These are phyloP conservation scores for Melanocharis versteri DNA, from an alignment of 2,113 vertebrate species.

Conservation along the genomic window DNA sequence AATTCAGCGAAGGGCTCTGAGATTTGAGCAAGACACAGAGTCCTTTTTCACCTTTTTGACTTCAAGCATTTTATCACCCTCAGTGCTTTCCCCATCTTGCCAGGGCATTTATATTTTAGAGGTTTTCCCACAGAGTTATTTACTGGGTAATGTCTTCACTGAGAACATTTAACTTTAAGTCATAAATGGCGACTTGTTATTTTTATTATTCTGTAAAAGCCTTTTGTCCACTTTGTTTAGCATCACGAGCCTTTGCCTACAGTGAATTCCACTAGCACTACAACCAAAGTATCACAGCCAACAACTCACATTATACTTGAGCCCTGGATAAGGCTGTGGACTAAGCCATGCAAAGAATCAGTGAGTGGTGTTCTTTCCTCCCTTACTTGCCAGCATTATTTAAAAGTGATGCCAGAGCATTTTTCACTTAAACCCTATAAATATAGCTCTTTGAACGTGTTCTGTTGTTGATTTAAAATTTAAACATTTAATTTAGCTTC, in stretches of 20 bases:
- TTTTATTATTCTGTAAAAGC: constrained; percentile 63
- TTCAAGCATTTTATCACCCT: not conserved
- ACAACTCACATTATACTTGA: constrained; percentile 46
- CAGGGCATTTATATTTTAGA: constrained; percentile 49
- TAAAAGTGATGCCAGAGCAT: constrained; percentile 45
- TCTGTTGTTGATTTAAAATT: constrained; percentile 66
- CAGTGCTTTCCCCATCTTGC: not conserved
- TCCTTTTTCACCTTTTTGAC: not conserved
- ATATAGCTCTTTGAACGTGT: constrained; percentile 54
- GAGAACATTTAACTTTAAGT: constrained; percentile 39
- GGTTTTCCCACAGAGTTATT: constrained; percentile 49
- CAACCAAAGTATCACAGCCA: constrained; percentile 54
- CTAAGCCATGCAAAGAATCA: constrained; percentile 53
- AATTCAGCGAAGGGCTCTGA: not conserved
- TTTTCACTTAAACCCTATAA: constrained; percentile 60
- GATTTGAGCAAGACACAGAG: not conserved
- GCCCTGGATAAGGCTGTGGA: constrained; percentile 22
- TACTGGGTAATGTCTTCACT: constrained; percentile 13
- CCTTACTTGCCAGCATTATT: constrained; percentile 28
- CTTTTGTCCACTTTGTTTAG: constrained; percentile 65
- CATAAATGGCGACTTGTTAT: constrained; percentile 42
- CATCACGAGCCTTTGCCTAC: constrained; percentile 52
- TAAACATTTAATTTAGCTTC: constrained; percentile 57
- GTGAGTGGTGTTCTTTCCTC: constrained; percentile 23
- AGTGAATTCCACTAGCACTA: constrained; percentile 53